Evolutionary conservation across 2,888 invertebrate species (phyloP), one percentile per base, ranked within the genome.

Genomic region (Laspeyria flexula): DNA sequence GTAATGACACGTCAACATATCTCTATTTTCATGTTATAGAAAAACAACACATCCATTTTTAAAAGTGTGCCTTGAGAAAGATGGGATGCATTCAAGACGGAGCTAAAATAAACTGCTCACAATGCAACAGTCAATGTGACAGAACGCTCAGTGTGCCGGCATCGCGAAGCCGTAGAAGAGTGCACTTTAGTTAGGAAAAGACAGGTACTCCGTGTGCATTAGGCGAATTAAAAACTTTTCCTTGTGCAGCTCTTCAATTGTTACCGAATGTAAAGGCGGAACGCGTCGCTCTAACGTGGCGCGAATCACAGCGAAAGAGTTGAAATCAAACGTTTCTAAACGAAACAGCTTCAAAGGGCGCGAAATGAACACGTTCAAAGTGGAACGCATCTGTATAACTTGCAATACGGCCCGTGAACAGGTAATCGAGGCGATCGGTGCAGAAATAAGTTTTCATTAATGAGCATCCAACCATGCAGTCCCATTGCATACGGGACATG

Each of bases 181-280:
- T 83, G 85, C 83, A 83, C 83, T 86, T 86, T 85, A 84, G 75
- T 84, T 83, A 83, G 80, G 76, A 81, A 86, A 83, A 83, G 79
- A 81, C 83, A 83, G 78, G 79, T 83, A 83, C 81, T 79, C 71
- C 67, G 76, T 72, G 79, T 90, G 89, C 92, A 92, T 92, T 91
- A 91, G 91, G 88, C 86, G 83, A 90, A 92, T 92, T 92, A 92
- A 91, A 90, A 90, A 87, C 79, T 82, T 80, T 81, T 76, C 74
- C 80, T 80, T 76, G 66, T 76, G 76, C 77, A 75, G 69, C 75
- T 82, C 79, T 76, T 82, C 87, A 83, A 86, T 89, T 89, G 86
- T 88, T 86, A 79, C 71, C 68, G 57, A 75, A 82, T 83, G 80
- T 79, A 83, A 82, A 86, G 75, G 77, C 73, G 70, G 64, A 76